Conservation (phyloP, 2,113 vertebrate genomes). For the Narcine bancroftii region DNA sequence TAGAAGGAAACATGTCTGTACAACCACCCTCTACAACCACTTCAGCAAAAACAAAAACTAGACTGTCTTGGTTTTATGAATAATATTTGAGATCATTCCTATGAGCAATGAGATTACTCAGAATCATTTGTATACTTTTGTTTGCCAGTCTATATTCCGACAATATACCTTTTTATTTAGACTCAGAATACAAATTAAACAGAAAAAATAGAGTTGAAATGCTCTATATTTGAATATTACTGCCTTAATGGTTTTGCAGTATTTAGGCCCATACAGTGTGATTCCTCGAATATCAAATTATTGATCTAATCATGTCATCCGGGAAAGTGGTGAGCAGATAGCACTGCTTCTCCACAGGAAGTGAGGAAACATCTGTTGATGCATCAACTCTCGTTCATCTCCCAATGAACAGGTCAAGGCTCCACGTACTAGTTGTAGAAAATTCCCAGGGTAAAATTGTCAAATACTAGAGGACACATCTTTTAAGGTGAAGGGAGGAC, state of each 20-base stretch:
- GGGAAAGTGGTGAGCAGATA: not conserved
- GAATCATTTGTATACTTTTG: not conserved
- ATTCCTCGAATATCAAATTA: constrained; percentile 14
- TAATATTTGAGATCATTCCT: no score
- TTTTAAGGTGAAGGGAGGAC: no score
- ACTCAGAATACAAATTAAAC: not conserved
- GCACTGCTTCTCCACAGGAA: not conserved
- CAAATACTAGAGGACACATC: no score
- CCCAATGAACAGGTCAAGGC: not conserved
- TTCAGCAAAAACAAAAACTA: no score
- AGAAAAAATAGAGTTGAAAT: not conserved
- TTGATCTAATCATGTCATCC: constrained; percentile 6
- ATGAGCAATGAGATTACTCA: not conserved
- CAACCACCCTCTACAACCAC: no score
- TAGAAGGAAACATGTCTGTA: no score
- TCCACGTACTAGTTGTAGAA: not conserved
- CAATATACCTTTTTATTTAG: not conserved
- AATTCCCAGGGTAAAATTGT: no score
- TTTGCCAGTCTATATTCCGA: not conserved
- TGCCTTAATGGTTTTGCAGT: not conserved
- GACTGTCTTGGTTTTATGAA: no score
- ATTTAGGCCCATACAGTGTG: not conserved
- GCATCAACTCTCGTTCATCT: not conserved
- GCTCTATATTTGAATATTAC: not conserved
- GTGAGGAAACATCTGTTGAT: constrained; percentile 2